A percentile compares a stretch with the other conserved stretches of the same genome.
Evolutionary conservation across 2,888 invertebrate genomes (phyloP).

Genomic region (Acrobasis repandana): DNA sequence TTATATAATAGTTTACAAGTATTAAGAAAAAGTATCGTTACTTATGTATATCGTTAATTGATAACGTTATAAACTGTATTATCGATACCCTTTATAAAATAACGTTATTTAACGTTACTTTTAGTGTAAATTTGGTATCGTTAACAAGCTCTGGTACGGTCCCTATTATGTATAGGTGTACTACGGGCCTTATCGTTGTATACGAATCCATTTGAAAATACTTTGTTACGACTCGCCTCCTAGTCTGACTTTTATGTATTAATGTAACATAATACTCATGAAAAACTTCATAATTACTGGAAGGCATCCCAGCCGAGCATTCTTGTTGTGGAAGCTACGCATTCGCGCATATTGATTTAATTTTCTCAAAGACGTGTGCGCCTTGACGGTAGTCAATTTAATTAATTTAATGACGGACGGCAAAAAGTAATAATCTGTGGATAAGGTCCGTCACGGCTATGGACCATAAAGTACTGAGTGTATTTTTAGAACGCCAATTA

Average conservation of each 20-base stretch:
- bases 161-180: too few relatives aligned
- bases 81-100: too few relatives aligned
- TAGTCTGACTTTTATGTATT: not conserved
- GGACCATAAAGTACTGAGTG: constrained; percentile 7
- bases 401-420: constrained; percentile 3
- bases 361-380: not conserved
- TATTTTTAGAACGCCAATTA: constrained; percentile 19
- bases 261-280: constrained; percentile 2
- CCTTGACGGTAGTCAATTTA: not conserved
- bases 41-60: too few relatives aligned
- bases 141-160: too few relatives aligned
- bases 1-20: too few relatives aligned
- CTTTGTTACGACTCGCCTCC: not conserved
- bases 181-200: too few relatives aligned
- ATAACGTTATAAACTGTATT: too few relatives aligned
- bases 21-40: too few relatives aligned
- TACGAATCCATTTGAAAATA: not conserved
- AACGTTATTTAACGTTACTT: too few relatives aligned
- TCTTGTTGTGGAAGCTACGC: not conserved
- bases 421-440: not conserved
- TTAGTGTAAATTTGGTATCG: too few relatives aligned
- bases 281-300: constrained; percentile 5
- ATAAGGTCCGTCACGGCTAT: not conserved
- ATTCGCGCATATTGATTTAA: not conserved
- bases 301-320: not conserved